These are phyloP conservation scores for Lutraria lutraria DNA, from an alignment of 2,888 invertebrate species.

Conservation along the genomic window DNA sequence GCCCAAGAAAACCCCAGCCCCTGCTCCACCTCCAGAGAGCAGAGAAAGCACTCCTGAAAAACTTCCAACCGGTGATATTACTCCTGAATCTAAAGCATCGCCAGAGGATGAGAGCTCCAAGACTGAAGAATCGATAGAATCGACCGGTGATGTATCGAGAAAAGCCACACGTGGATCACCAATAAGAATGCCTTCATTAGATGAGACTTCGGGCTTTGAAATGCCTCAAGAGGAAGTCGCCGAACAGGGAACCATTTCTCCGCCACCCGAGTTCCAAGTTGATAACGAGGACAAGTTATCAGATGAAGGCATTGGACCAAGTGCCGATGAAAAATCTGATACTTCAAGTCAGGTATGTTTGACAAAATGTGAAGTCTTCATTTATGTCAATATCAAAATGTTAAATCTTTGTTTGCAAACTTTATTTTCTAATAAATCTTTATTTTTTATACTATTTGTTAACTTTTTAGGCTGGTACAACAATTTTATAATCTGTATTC, in stretches of 20 bases:
- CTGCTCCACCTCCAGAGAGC: slow-evolving; percentile 57
- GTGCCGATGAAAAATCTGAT: slow-evolving; percentile 78
- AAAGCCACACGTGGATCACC: slow-evolving; percentile 34
- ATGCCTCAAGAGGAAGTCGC: slow-evolving; percentile 18
- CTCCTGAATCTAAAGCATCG: slow-evolving; percentile 42
- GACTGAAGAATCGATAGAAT: slow-evolving; percentile 26
- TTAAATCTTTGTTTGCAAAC: no score
- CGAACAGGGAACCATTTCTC: slow-evolving; percentile 45
- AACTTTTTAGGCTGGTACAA: no score
- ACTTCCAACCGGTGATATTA: slow-evolving; percentile 35
- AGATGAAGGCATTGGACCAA: slow-evolving; percentile 79
- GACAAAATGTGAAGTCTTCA: not conserved
- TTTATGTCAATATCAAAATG: not conserved
- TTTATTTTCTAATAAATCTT: no score
- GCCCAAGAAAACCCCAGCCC: slow-evolving; percentile 71
- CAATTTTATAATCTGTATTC: not conserved
- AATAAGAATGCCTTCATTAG: slow-evolving; percentile 10
- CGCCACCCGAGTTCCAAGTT: slow-evolving; percentile 59
- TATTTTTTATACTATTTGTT: no score
- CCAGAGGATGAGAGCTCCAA: slow-evolving; percentile 26
- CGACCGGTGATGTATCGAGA: slow-evolving; percentile 34
- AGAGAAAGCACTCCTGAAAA: slow-evolving; percentile 41
- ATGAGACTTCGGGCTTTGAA: slow-evolving; percentile 12
- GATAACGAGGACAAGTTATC: slow-evolving; percentile 75
- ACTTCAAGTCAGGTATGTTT: slow-evolving; percentile 74